Base-by-base conservation (phyloP, 2,113 vertebrate genomes). In the Poicephalus gulielmi region DNA sequence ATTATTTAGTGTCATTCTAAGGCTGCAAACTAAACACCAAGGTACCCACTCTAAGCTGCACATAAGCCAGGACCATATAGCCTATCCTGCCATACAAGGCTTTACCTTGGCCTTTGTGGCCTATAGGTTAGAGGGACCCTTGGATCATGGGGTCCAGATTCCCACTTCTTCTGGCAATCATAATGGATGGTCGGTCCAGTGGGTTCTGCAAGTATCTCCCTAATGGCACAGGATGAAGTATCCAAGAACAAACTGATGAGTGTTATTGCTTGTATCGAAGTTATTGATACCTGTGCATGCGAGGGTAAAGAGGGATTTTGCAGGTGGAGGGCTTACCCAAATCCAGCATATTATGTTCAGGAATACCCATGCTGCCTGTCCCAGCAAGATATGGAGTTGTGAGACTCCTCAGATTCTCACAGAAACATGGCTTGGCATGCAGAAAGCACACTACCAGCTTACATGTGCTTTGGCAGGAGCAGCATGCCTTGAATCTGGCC, bases 291-390 rank as follows among this genome's bases (percentile, higher is more conserved):
- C 16, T 85, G 31, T 31, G n/a, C 0, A 0, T 55, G 22, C 50
- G 50, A 59, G 41, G 5, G 8, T 64, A 22, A 41, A 13, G 23
- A 69, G 37, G 33, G 6, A 25, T 31, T 55, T n/a, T 66, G 24
- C 30, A 66, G 44, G 44, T 11, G 37, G 64, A 59, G 49, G 41
- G 10, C 22, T 22, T 57, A 39, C 31, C 33, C 25, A 50, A 28
- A 39, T 68, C 0, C 0, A 50, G 17, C 19, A 8, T 1, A 1
- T n/a, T n/a, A 3, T 10, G 8, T 47, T 55, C 33, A 57, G 59
- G 33, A 66, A 20, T 16, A 30, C 8, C 17, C 5, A 6, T 11
- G 17, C 53, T 47, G 55, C 1, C 1, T 6, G 8, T 43, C 30
- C 53, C 39, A 11, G 2, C 12, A 17, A 50, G 86, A 24, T 5